These are phyloP conservation scores for Mayetiola destructor DNA, from an alignment of 2,888 invertebrate genomes.

Conservation along the genomic window DNA sequence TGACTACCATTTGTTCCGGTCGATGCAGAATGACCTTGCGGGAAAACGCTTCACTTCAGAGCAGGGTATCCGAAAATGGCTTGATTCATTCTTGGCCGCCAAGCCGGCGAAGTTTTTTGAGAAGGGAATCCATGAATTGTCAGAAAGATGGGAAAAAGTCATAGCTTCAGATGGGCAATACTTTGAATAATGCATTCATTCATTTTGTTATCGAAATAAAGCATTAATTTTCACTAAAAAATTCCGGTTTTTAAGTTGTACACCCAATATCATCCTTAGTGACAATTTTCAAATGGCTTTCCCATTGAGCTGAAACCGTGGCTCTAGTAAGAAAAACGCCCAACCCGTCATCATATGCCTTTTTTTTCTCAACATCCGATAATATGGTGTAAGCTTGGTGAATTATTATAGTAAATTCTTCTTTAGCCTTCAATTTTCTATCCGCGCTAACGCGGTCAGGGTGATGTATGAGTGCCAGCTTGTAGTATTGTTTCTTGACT, in stretches of 20 bases:
- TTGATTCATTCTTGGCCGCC: too few species aligned
- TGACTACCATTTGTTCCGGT: too few species aligned
- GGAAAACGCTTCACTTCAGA: too few species aligned
- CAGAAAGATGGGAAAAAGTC: slow-evolving; percentile 11
- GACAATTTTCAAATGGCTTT: background rate
- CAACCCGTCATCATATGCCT: background rate
- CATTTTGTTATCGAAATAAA: background rate
- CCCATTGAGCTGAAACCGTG: background rate
- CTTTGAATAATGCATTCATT: background rate
- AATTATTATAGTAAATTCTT: background rate
- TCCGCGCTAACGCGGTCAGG: background rate
- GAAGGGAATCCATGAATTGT: background rate
- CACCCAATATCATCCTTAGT: background rate
- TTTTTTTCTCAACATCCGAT: background rate
- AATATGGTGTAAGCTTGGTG: background rate
- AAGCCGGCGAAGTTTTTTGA: background rate
- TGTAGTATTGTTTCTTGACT: background rate
- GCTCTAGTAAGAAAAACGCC: background rate
- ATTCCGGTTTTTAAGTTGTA: background rate
- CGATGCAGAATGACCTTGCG: too few species aligned
- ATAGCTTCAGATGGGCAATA: background rate
- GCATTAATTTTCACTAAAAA: background rate
- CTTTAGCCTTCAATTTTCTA: background rate
- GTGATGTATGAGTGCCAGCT: background rate
- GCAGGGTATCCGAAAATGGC: too few species aligned